Evolutionary conservation across 2,113 vertebrate genomes (phyloP).

Genomic region (Cebidichthys violaceus): DNA sequence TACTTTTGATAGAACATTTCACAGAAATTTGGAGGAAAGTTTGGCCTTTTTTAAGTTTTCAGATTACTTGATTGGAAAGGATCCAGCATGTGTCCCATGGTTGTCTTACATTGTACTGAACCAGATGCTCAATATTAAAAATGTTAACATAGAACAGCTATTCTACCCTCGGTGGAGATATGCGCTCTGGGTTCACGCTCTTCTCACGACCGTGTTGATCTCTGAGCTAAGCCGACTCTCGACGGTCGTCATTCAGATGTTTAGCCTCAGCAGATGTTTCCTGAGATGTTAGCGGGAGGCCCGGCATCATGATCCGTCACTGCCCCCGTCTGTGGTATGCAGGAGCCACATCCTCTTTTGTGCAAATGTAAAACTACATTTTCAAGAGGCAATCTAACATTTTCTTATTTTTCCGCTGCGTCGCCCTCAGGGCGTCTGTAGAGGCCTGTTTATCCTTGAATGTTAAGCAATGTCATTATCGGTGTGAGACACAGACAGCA

Average conservation of each 20-base stretch:
- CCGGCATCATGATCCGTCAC: not conserved
- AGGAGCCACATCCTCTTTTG: not conserved
- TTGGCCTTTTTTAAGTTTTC: not conserved
- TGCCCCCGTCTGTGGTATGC: not conserved
- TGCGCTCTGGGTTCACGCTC: not conserved
- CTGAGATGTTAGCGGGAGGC: not conserved
- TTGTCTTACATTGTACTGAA: not conserved
- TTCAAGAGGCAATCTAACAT: not conserved
- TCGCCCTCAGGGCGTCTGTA: not conserved
- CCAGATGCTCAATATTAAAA: not conserved
- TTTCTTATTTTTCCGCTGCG: not conserved
- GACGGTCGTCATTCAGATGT: not conserved
- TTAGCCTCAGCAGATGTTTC: not conserved
- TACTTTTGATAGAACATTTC: not conserved
- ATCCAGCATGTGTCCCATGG: not conserved
- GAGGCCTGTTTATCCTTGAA: not conserved
- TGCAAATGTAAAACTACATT: not conserved
- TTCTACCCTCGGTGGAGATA: not conserved
- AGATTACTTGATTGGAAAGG: not conserved
- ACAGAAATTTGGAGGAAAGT: not conserved
- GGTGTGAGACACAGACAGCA: not conserved
- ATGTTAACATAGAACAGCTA: not conserved
- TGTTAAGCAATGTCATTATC: not conserved
- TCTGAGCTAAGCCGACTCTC: not conserved
- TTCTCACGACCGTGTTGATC: not conserved